Evolutionary conservation across 2,113 vertebrate species (phyloP).

Genomic region (Entosphenus tridentatus): DNA sequence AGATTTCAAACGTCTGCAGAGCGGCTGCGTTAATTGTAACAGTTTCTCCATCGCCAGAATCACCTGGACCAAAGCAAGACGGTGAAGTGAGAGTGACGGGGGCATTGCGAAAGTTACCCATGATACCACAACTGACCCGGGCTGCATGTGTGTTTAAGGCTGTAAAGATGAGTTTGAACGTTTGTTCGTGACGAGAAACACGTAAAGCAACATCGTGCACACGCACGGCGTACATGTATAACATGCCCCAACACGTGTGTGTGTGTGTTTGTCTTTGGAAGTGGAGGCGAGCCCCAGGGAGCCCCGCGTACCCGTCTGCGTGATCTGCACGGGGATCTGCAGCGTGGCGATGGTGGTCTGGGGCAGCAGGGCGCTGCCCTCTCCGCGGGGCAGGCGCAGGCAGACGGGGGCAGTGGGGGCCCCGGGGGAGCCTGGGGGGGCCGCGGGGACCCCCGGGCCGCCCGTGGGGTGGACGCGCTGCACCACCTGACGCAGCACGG

Average conservation of each 20-base stretch:
- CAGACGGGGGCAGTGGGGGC: conserved; percentile 49
- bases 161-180: too few relatives aligned
- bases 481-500: conserved; percentile 23
- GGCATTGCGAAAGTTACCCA: too few relatives aligned
- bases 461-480: conserved; percentile 30
- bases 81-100: too few relatives aligned
- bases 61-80: neutral
- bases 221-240: too few relatives aligned
- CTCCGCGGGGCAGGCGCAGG: conserved; percentile 52
- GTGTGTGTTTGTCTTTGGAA: too few relatives aligned
- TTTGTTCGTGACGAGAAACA: too few relatives aligned
- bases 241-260: too few relatives aligned
- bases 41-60: conserved; percentile 44
- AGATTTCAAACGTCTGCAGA: conserved; percentile 82
- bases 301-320: conserved; percentile 55
- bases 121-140: too few relatives aligned
- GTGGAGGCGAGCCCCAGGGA: neutral
- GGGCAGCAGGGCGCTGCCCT: conserved; percentile 31
- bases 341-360: conserved; percentile 45
- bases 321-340: conserved; percentile 86
- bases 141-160: too few relatives aligned
- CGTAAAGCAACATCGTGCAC: too few relatives aligned
- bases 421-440: conserved; percentile 28
- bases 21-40: conserved; percentile 71
- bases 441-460: conserved; percentile 26